Evolutionary conservation across 2,888 invertebrate genomes (phyloP).

Genomic region (Orthonychiurus folsomi): DNA sequence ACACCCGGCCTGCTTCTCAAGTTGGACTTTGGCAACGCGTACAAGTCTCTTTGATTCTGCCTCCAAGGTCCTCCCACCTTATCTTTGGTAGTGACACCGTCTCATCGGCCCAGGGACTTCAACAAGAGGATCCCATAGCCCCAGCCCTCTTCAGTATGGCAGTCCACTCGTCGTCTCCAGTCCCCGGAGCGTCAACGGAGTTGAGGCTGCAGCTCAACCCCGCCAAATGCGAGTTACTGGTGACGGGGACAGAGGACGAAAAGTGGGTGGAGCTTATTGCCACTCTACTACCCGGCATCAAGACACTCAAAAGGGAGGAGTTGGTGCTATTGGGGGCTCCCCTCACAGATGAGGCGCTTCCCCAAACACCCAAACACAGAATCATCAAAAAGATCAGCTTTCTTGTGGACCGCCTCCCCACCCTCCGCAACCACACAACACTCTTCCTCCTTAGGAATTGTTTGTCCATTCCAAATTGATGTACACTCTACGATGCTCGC

Average conservation of each 20-base stretch:
- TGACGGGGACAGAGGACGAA: not conserved
- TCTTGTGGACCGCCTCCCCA: not conserved
- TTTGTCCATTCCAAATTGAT: not conserved
- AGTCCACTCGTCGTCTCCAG: slow-evolving; percentile 11
- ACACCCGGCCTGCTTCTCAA: not conserved
- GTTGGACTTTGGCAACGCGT: slow-evolving; percentile 20
- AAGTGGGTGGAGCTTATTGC: not conserved
- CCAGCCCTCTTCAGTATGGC: slow-evolving; percentile 13
- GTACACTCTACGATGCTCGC: not conserved
- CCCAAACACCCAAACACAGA: not conserved
- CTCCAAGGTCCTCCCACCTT: no score
- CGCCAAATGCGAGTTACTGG: slow-evolving; percentile 12
- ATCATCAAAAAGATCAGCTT: not conserved
- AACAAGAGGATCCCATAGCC: slow-evolving; percentile 13
- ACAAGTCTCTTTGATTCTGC: no score
- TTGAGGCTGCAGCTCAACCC: slow-evolving; percentile 16
- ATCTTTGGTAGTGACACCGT: slow-evolving; percentile 7
- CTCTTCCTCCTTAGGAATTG: slow-evolving; percentile 2
- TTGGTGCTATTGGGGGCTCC: slow-evolving; percentile 4
- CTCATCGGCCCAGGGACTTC: not conserved
- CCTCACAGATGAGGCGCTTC: not conserved
- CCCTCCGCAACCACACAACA: not conserved
- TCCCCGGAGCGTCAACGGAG: not conserved
- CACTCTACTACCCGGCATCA: not conserved
- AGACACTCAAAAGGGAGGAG: not conserved